A percentile compares a stretch with the other conserved stretches of the same genome.
These are phyloP conservation scores for Epinephelus lanceolatus DNA, from an alignment of 2,113 vertebrate genomes.

Conservation along the genomic window DNA sequence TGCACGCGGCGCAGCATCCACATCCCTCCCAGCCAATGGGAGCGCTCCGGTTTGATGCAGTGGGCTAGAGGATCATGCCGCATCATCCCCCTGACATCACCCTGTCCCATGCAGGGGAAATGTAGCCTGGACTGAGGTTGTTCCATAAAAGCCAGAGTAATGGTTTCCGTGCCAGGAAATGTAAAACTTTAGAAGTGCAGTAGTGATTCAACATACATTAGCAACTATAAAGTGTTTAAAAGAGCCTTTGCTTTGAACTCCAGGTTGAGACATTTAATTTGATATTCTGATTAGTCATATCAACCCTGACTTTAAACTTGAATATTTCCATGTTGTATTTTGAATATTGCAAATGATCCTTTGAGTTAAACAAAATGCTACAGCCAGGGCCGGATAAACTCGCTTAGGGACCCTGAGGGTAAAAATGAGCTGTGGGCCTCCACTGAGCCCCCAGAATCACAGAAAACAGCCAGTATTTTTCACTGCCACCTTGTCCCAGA, in stretches of 20 bases:
- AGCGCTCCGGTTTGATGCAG: slow-evolving; percentile 80
- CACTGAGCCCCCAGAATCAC: background rate
- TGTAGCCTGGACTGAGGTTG: background rate
- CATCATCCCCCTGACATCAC: slow-evolving; percentile 74
- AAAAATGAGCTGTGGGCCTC: background rate
- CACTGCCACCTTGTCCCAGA: background rate
- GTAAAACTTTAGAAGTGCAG: background rate
- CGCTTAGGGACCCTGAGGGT: accelerated
- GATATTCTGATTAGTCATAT: background rate
- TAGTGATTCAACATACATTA: background rate
- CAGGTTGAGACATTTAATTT: background rate
- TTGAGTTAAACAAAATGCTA: background rate
- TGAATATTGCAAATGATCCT: background rate
- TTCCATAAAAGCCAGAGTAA: background rate
- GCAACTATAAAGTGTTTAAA: background rate
- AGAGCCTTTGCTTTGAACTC: too few relatives aligned
- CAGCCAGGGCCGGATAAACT: background rate
- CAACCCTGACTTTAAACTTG: background rate
- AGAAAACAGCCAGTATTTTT: background rate
- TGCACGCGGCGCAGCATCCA: slow-evolving; percentile 55
- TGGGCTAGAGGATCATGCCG: slow-evolving; percentile 71
- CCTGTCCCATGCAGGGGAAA: slow-evolving; percentile 32
- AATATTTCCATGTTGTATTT: background rate
- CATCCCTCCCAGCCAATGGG: slow-evolving; percentile 75
- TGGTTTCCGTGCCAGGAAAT: slow-evolving; percentile 12